Percentiles rank a stretch among this genome's conserved stretches.
These are phyloP conservation scores for Gorsachius magnificus DNA, from an alignment of 2,797 vertebrate species.

Conservation along the genomic window DNA sequence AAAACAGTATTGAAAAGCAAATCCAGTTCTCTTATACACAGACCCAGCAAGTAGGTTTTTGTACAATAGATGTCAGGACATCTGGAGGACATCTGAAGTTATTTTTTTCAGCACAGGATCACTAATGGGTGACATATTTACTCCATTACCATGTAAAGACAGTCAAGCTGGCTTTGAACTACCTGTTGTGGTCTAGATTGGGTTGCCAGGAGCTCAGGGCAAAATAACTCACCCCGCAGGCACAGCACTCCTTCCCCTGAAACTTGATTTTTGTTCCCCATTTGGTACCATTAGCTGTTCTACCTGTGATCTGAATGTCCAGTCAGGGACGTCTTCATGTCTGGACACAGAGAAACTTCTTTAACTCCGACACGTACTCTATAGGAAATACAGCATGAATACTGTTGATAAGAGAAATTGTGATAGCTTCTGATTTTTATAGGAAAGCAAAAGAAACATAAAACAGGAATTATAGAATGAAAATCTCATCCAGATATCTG, in stretches of 20 bases:
- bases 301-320: not conserved
- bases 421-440: not conserved
- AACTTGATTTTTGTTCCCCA: not conserved
- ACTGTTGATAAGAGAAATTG: not conserved
- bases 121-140: not conserved
- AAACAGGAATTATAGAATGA: not conserved
- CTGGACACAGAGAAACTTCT: not conserved
- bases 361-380: not conserved
- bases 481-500: not conserved
- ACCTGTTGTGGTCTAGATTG: not conserved
- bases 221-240: not conserved
- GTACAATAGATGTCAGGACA: not conserved
- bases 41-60: not conserved
- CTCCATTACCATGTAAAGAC: not conserved
- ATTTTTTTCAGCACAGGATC: not conserved
- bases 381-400: not conserved
- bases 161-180: not conserved
- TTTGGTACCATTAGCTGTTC: not conserved
- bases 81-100: not conserved
- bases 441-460: not conserved
- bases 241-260: not conserved
- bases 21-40: not conserved
- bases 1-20: not conserved
- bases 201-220: not conserved
- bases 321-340: not conserved